Conservation (phyloP, 2,113 vertebrate species). For the Bucco capensis region DNA sequence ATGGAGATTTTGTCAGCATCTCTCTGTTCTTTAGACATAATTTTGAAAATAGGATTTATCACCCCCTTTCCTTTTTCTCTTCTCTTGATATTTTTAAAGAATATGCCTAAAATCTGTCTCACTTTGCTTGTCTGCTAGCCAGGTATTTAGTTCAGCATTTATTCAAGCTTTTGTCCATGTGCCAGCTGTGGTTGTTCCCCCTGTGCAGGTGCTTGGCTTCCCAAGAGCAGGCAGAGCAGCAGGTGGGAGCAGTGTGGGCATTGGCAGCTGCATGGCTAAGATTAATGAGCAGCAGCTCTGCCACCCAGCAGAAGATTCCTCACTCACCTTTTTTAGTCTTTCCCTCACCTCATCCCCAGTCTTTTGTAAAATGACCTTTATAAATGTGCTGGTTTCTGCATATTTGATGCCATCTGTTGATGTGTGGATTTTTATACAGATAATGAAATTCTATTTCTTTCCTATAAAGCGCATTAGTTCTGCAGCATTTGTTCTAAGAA, state of each 20-base stretch:
- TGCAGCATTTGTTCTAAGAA: not conserved
- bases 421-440: not conserved
- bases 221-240: not conserved
- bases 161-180: not conserved
- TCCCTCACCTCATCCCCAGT: not conserved
- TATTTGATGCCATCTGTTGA: not conserved
- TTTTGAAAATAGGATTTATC: not conserved
- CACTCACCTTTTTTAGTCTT: not conserved
- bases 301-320: not conserved
- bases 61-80: not conserved
- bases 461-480: rapidly evolving
- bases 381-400: rapidly evolving
- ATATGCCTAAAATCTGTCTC: not conserved
- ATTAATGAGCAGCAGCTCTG: not conserved
- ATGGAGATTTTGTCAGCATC: rapidly evolving
- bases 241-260: not conserved
- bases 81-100: not conserved
- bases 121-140: not conserved
- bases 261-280: not conserved
- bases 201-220: not conserved
- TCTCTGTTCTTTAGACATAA: not conserved
- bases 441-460: not conserved
- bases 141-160: not conserved
- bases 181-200: not conserved
- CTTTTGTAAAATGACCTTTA: not conserved